phyloP scores from a whole-genome alignment of 2,113 vertebrate species.

The Carassius gibelio region DNA sequence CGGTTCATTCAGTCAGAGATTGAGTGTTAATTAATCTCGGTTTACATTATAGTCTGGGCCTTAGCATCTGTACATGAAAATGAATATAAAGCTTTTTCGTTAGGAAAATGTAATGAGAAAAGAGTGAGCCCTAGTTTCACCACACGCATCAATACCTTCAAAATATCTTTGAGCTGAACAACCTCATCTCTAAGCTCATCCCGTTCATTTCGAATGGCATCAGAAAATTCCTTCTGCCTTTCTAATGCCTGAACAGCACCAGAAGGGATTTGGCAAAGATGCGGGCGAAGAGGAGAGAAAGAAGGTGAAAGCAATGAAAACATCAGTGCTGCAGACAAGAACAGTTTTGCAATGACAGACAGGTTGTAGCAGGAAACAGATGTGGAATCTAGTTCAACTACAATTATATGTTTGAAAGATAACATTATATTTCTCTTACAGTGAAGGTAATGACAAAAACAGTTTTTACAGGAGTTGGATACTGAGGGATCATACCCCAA shows the following conservation, averaged over 20 bases:
- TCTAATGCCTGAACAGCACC: conserved; percentile 87
- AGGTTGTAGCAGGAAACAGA: background rate
- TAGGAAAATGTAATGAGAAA: background rate
- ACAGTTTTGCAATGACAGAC: background rate
- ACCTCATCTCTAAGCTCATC: conserved; percentile 95
- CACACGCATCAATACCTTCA: conserved; percentile 84
- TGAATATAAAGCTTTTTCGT: background rate
- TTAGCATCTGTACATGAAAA: background rate
- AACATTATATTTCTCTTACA: background rate
- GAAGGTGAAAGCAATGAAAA: conserved; percentile 45
- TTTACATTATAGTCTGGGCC: background rate
- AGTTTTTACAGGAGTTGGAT: background rate
- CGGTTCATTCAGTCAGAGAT: background rate
- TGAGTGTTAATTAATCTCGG: background rate
- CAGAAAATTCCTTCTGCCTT: conserved; percentile 97
- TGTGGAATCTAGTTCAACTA: background rate
- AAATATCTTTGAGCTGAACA: conserved; percentile 85
- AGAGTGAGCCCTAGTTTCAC: background rate
- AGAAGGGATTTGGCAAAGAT: conserved; percentile 45
- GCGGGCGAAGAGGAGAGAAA: conserved; percentile 51
- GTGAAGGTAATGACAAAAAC: background rate
- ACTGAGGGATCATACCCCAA: conserved; percentile 81
- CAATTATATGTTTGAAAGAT: background rate
- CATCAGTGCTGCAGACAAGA: background rate
- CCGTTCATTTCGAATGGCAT: conserved; percentile 90